Base-by-base conservation (phyloP, 2,113 vertebrate species). In the Pungitius pungitius region DNA sequence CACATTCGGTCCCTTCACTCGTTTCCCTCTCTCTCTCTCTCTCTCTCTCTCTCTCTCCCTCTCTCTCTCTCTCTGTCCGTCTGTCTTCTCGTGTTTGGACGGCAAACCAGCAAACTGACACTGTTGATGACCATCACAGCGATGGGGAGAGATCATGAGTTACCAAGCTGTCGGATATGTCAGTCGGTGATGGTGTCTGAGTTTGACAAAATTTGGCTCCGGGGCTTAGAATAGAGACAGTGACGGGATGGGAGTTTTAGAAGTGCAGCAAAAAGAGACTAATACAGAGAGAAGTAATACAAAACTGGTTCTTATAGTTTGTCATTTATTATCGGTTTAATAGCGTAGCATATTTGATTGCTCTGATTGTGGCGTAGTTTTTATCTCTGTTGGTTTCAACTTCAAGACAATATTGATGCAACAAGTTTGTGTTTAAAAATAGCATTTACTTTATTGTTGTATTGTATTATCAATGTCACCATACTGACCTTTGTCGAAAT, bases 111-210 rank as follows among this genome's bases (percentile, higher is more conserved):
- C 22, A 56, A 76, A 30, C 42, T 73, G 83, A 75, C 78, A 65
- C 49, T 27, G 45, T 12, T 55, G 70, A 59, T 80, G 80, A 81
- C 59, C 66, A 24, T 84, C 75, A 81, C 66, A 58, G 55, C 72
- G 75, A 82, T n/a, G 43, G 70, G 84, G 51, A 20, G 40, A 30
- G 62, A 69, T 78, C 30, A 20, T 60, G 60, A 71, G 42, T 71
- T 75, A 54, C 9, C 27, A 15, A 37, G 64, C 76, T 37, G 55
- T 55, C 73, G 40, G 75, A 84, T 64, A 69, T 81, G 76, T 84
- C 87, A 72, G 75, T 7, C 14, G 61, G 57, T 39, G 39, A 42
- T 67, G 37, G 52, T 39, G 43, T 79, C 57, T 18, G 22, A 70
- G 33, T 62, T 77, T 73, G 58, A 73, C 2, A 64, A 35, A 78